Evolutionary conservation across 2,888 invertebrate species (phyloP), one percentile per base, ranked within the genome.

Genomic region (Falcaria lacertinaria): DNA sequence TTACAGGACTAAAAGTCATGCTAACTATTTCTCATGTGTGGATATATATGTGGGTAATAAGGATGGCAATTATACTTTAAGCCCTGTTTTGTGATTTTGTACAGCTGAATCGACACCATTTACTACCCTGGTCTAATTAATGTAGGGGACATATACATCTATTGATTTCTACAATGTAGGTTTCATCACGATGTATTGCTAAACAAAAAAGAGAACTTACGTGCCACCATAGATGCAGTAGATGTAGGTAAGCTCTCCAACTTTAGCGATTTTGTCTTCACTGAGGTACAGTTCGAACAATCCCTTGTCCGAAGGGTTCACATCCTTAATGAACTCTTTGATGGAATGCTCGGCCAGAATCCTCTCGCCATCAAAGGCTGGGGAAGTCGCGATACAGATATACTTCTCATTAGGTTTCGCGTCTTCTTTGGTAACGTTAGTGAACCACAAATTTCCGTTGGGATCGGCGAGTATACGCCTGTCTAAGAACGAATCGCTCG

Each of bases 181-280:
- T n/a, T n/a, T n/a, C n/a, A n/a, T 11, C 34, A 15, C 2, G 11
- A 34, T 1, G 7, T 6, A 33, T 15, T 19, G 11, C 7, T 15
- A 32, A 16, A 40, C 33, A 8, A 14, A 5, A 14, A 32, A 16
- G 33, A 40, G 14, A 19, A 80, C 84, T 81, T 40, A 87, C 87
- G 71, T 79, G 47, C 87, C 83, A 35, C 83, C 84, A 41, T 77
- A 86, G 33, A 87, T 81, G 53, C 87, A 87, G 64, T 80, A 86
- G 11, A 87, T 61, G 60, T 65, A 71, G 0, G 75, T 76, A 0
- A 64, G 55, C 3, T 75, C 67, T 0, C 80, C 82, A 15, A 64
- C 72, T 28, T 68, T 70, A 0, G 68, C 74, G 0, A 70, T 57
- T 42, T 72, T 60, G 40, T 85, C 74, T 0, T 61, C 60, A 45